A percentile compares a stretch with the other conserved stretches of the same genome.
phyloP scores from a whole-genome alignment of 2,888 invertebrate species.

The Lissonota sp. region DNA sequence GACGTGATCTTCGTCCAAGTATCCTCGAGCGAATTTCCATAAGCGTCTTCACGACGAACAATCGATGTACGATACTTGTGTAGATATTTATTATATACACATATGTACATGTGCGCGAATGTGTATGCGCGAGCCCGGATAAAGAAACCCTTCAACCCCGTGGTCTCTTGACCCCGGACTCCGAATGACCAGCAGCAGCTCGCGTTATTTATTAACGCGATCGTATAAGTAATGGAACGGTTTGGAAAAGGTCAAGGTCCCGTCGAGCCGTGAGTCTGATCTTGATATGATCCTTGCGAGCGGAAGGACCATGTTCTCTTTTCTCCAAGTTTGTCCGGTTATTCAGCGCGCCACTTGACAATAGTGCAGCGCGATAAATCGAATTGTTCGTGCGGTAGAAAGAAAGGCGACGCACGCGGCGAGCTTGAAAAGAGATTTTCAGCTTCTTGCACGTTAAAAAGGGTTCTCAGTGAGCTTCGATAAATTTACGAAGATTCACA shows the following conservation, averaged over 20 bases:
- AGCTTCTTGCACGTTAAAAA: conserved; percentile 42
- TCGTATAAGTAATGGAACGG: conserved; percentile 76
- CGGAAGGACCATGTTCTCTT: no score
- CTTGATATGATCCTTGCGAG: conserved; percentile 53
- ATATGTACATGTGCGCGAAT: background rate
- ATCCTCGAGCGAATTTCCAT: conserved; percentile 81
- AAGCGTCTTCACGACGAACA: conserved; percentile 70
- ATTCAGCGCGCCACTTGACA: background rate
- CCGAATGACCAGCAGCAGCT: conserved; percentile 75
- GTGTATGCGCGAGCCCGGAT: conserved; percentile 13
- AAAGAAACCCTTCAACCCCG: conserved; percentile 48
- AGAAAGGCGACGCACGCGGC: conserved; percentile 12
- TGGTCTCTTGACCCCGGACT: conserved; percentile 69
- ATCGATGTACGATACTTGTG: background rate
- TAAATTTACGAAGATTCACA: conserved; percentile 44
- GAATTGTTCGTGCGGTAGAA: conserved; percentile 41
- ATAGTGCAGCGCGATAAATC: conserved; percentile 40
- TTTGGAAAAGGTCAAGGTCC: conserved; percentile 36
- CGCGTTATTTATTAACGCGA: conserved; percentile 71
- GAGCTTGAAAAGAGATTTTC: conserved; percentile 25
- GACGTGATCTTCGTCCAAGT: conserved; percentile 58
- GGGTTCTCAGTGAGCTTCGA: conserved; percentile 28
- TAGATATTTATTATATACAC: background rate
- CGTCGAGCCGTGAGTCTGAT: conserved; percentile 63
- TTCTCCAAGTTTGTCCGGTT: conserved; percentile 1